These are phyloP conservation scores for Magallana nippona DNA, from an alignment of 2,888 invertebrate genomes.

Conservation along the genomic window DNA sequence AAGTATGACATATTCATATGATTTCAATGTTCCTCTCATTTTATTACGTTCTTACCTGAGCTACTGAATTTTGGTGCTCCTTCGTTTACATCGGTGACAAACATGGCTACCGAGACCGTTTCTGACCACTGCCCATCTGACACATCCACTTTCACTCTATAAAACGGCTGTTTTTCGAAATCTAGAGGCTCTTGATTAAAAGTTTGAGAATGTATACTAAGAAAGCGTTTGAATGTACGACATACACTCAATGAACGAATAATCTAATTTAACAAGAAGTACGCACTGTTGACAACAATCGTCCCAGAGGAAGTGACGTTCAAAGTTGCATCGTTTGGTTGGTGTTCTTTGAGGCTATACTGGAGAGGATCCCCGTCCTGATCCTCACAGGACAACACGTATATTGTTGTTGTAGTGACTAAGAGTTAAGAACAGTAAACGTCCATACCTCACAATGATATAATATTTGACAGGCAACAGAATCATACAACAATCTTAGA, in stretches of 20 bases:
- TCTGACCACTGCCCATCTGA: slow-evolving; percentile 61
- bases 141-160: slow-evolving; percentile 62
- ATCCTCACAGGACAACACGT: slow-evolving; percentile 62
- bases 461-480: too few species aligned
- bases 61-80: slow-evolving; percentile 63
- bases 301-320: slow-evolving; percentile 31
- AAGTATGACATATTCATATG: too few species aligned
- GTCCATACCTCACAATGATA: too few species aligned
- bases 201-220: background rate
- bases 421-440: background rate
- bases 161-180: slow-evolving; percentile 61
- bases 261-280: background rate
- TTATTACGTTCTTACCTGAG: slow-evolving; percentile 35
- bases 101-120: slow-evolving; percentile 60
- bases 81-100: slow-evolving; percentile 70
- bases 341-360: slow-evolving; percentile 28
- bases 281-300: slow-evolving; percentile 22
- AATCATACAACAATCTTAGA: too few species aligned
- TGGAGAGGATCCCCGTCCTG: slow-evolving; percentile 53
- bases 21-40: background rate
- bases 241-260: background rate
- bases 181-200: slow-evolving; percentile 50
- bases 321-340: slow-evolving; percentile 36
- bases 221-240: background rate
- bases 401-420: slow-evolving; percentile 52